Evolutionary conservation across 2,797 vertebrate species (phyloP), one percentile per base, ranked within the genome.

Genomic region (Enteromius paludinosus): DNA sequence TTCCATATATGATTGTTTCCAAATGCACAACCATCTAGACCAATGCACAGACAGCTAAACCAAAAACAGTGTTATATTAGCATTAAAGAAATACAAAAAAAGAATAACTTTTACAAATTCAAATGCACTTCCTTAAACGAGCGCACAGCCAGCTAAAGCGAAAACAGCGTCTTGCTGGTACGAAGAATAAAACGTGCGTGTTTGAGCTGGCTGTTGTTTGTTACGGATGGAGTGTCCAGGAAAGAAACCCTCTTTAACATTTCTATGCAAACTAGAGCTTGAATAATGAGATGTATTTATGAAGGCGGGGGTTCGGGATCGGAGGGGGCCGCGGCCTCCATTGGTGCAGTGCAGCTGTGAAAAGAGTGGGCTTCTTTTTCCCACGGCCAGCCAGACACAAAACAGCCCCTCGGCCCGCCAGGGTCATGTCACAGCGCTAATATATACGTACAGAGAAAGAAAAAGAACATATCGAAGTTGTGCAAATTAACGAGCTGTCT

Each of bases 221-320:
- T 88, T 89, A 91, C 92, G 80, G 90, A 90, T 88, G 61, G 64
- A 66, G 86, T 88, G 90, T 89, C 90, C 89, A 90, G 87, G 86
- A 83, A 94, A 91, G 89, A 87, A 90, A 93, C 91, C 93, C 93
- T 92, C 92, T 94, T 93, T 90, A 91, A 94, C 93, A 93, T 93
- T 93, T 90, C 92, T 94, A 96, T 95, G 95, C 94, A 91, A 93
- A 89, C 90, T 90, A 69, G 93, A 90, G 90, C 89, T 88, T 94
- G 94, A 96, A 96, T 96, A 97, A 97, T 96, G 94, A 96, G 95
- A 94, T 94, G 94, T 95, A 94, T 96, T 95, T 96, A 94, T 95
- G 95, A 95, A 73, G 69, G 65, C 14, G 41, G 52, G 18, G 62
- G 47, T 56, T 45, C 14, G 92, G 93, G 90, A 89, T 89, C 84